Evolutionary conservation across 1,140 invertebrate species (phyloP).

Genomic region (Heliconius hermathena): DNA sequence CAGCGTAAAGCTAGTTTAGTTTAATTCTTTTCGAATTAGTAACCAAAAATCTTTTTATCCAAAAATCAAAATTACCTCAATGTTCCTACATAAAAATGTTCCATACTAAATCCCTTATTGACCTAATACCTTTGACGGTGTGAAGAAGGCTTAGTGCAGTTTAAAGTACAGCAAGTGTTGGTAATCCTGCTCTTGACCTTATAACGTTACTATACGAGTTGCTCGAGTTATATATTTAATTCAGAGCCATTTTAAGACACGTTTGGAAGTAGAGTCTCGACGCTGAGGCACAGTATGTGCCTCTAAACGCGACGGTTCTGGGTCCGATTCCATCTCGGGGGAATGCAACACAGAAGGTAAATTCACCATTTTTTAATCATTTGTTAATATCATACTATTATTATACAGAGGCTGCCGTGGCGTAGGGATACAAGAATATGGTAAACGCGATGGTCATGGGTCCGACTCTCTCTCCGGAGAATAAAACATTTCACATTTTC

Average conservation of each 20-base stretch:
- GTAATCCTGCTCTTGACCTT: neutral
- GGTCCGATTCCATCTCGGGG: neutral
- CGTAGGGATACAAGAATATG: neutral
- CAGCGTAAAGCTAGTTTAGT: too few species aligned
- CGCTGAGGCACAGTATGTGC: neutral
- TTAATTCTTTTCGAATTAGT: too few species aligned
- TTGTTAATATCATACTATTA: too few species aligned
- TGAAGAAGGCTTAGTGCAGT: neutral
- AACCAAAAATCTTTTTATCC: too few species aligned
- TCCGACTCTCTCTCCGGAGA: too few species aligned
- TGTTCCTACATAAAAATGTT: neutral
- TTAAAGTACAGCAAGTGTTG: neutral
- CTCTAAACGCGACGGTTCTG: neutral
- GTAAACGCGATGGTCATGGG: neutral
- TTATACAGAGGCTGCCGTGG: neutral
- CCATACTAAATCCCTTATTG: neutral
- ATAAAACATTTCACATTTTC: too few species aligned
- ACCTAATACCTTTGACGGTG: neutral
- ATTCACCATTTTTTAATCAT: too few species aligned
- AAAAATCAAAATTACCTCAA: neutral
- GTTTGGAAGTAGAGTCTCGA: too few species aligned
- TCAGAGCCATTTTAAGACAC: too few species aligned
- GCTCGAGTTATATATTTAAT: too few species aligned
- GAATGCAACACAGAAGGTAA: too few species aligned
- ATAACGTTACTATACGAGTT: neutral